phyloP scores from a whole-genome alignment of 2,113 vertebrate genomes.

The Nymphicus hollandicus region DNA sequence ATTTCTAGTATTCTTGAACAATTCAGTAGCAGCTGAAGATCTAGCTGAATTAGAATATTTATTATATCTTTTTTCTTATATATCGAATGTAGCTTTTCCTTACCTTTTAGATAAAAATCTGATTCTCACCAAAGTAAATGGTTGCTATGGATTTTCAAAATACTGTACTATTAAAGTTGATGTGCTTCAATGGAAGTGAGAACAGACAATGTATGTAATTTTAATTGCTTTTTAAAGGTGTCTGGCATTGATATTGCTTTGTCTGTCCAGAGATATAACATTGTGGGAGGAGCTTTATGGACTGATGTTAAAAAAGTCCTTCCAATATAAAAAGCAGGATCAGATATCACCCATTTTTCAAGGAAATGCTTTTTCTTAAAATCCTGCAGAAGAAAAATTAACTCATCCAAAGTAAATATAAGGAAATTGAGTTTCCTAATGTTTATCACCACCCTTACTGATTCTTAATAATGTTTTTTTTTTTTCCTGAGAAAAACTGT shows the following conservation, averaged over 20 bases:
- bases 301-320: neutral
- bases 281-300: neutral
- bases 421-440: neutral
- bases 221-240: neutral
- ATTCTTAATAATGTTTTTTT: neutral
- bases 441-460: neutral
- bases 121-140: neutral
- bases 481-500: neutral
- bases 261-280: neutral
- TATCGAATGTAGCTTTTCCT: neutral
- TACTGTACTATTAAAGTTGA: neutral
- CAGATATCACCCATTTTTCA: neutral
- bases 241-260: neutral
- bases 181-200: neutral
- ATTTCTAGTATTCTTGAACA: neutral
- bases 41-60: neutral
- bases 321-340: neutral
- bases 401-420: neutral
- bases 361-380: neutral
- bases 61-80: neutral
- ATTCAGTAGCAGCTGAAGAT: neutral
- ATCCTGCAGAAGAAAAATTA: neutral
- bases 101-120: neutral
- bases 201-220: neutral
- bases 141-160: neutral